phyloP scores from a whole-genome alignment of 2,113 vertebrate genomes.

The Hirundichthys speculiger region DNA sequence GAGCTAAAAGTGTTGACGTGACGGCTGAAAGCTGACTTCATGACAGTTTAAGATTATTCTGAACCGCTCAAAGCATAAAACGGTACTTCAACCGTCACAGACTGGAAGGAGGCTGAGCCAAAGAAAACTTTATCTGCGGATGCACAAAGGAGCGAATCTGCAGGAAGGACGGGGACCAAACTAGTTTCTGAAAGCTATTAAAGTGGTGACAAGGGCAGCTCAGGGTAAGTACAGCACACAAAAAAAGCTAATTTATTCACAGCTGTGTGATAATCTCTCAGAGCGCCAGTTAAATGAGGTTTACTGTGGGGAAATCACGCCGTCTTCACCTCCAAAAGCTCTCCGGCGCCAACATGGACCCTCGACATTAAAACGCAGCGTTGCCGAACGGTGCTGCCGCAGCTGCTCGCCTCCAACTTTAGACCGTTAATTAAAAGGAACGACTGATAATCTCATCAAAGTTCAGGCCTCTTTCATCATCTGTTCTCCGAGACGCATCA shows the following conservation, averaged over 20 bases:
- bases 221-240: not conserved
- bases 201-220: conserved; percentile 14
- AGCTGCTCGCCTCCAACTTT: conserved; percentile 3
- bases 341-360: not conserved
- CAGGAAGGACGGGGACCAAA: not conserved
- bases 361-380: not conserved
- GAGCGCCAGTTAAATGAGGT: not conserved
- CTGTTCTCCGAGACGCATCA: not conserved
- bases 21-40: too few relatives aligned
- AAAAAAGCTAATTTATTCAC: not conserved
- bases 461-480: conserved; percentile 53
- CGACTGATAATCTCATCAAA: conserved; percentile 65
- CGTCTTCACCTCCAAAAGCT: not conserved
- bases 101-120: too few relatives aligned
- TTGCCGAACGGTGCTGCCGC: not conserved
- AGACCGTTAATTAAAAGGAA: conserved; percentile 64
- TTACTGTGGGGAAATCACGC: not conserved
- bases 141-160: not conserved
- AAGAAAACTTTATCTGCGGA: not conserved
- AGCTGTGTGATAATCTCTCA: conserved; percentile 3
- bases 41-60: too few relatives aligned
- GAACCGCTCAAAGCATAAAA: too few relatives aligned
- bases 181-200: conserved; percentile 6
- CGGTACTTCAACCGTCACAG: too few relatives aligned
- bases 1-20: too few relatives aligned